phyloP scores from a whole-genome alignment of 2,888 invertebrate species.

The Smittia sp. region DNA sequence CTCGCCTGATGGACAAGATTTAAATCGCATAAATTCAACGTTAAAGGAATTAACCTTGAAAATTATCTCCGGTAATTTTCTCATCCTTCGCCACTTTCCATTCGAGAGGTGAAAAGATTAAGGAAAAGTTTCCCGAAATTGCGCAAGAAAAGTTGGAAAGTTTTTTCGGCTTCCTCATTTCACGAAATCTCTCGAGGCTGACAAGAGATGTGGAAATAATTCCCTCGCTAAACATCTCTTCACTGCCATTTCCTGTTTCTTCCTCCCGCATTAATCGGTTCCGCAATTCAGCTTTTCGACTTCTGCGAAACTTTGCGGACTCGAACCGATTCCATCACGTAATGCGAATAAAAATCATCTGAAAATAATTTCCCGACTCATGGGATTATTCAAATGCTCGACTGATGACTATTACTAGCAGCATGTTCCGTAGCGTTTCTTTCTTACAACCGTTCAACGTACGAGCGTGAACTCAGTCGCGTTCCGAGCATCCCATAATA shows the following conservation, averaged over 20 bases:
- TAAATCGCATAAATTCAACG: slow-evolving; percentile 9
- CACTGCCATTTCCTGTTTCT: neutral
- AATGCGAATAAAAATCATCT: slow-evolving; percentile 35
- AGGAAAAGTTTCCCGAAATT: no score
- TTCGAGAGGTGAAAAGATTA: no score
- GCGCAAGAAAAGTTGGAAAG: no score
- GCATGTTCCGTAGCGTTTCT: neutral
- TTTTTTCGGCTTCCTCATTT: no score
- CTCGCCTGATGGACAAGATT: slow-evolving; percentile 21
- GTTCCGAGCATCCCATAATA: neutral
- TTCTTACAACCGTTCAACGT: neutral
- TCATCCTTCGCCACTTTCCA: neutral
- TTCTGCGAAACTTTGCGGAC: no score
- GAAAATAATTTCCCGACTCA: slow-evolving; percentile 33
- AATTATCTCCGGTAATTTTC: slow-evolving; percentile 35
- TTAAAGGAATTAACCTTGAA: slow-evolving; percentile 26
- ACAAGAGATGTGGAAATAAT: no score
- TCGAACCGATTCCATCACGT: slow-evolving; percentile 30
- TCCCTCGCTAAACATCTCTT: no score
- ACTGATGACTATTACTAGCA: neutral
- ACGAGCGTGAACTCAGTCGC: neutral
- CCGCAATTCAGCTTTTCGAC: no score
- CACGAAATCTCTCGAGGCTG: no score
- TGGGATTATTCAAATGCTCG: neutral
- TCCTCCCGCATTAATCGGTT: no score